phyloP scores from a whole-genome alignment of 2,797 vertebrate species.

The Epinephelus coioides region DNA sequence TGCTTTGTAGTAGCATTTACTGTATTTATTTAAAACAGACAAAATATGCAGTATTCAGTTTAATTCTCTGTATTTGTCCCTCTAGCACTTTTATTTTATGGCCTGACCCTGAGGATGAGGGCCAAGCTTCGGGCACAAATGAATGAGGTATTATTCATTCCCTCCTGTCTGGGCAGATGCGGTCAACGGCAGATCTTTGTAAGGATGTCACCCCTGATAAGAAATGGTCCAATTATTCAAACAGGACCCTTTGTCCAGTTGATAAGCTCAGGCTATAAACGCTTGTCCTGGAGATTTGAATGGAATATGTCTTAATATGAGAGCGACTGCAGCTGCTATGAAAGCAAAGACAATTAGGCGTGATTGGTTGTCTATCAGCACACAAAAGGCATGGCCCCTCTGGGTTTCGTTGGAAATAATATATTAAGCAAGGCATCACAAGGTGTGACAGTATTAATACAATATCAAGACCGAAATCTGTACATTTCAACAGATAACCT shows the following conservation, averaged over 20 bases:
- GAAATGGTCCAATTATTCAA: conserved; percentile 91
- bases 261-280: conserved; percentile 86
- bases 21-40: conserved; percentile 37
- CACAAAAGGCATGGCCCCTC: conserved; percentile 72
- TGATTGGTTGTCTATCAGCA: conserved; percentile 82
- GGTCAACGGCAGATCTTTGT: conserved; percentile 88
- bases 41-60: conserved; percentile 50
- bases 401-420: conserved; percentile 70
- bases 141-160: conserved; percentile 85
- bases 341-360: conserved; percentile 84
- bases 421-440: conserved; percentile 52
- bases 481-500: conserved; percentile 48
- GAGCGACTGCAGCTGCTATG: conserved; percentile 87
- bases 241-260: conserved; percentile 85
- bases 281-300: conserved; percentile 84
- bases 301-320: conserved; percentile 89
- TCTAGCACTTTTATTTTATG: conserved; percentile 69
- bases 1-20: conserved; percentile 6
- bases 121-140: conserved; percentile 75
- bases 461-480: conserved; percentile 62
- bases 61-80: conserved; percentile 47
- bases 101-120: conserved; percentile 72
- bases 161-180: conserved; percentile 88
- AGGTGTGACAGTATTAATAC: conserved; percentile 69
- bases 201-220: conserved; percentile 88